Evolutionary conservation across 2,113 vertebrate species (phyloP).

Genomic region (Crotalus horridus): DNA sequence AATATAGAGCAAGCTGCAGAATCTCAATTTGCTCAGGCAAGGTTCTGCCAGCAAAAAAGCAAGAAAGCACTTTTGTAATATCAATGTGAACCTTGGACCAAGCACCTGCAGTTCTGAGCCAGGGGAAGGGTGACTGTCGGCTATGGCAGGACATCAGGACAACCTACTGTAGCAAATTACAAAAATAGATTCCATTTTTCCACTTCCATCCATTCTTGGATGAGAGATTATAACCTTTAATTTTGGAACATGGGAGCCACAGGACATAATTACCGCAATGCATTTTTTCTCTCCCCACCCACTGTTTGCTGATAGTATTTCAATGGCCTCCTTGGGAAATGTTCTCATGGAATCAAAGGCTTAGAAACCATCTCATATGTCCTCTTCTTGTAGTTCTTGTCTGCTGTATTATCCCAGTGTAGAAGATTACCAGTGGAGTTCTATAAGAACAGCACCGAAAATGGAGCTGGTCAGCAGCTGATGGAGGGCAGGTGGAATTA

Average conservation of each 20-base stretch:
- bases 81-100: constrained; percentile 6
- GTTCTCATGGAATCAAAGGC: background rate
- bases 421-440: background rate
- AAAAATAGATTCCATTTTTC: background rate
- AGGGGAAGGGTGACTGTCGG: background rate
- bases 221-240: constrained; percentile 1
- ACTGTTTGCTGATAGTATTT: background rate
- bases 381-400: background rate
- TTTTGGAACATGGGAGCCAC: background rate
- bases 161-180: background rate
- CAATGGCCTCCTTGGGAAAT: background rate
- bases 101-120: background rate
- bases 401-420: background rate
- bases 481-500: background rate
- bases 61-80: constrained; percentile 22
- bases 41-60: constrained; percentile 24
- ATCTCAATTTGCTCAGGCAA: constrained; percentile 31
- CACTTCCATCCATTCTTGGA: background rate
- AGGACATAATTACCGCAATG: background rate
- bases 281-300: background rate
- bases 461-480: background rate
- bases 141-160: background rate
- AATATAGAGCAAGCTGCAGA: constrained; percentile 27
- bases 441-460: background rate
- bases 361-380: background rate